Conservation (phyloP, 2,888 invertebrate species). For the Cactoblastis cactorum region DNA sequence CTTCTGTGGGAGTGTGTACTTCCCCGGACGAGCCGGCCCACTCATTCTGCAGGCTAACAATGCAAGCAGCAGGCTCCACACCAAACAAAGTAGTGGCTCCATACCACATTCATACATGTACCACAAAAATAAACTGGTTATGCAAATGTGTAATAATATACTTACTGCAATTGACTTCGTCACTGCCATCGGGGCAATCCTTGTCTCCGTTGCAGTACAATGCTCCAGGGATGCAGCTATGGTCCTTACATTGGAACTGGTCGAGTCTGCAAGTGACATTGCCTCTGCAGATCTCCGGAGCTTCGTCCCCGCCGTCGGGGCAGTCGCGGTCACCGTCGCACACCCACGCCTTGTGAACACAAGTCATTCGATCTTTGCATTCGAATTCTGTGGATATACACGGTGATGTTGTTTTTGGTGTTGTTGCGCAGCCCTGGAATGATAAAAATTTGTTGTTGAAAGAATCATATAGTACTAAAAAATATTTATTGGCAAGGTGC, state of each 20-base stretch:
- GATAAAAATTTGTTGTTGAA: background rate
- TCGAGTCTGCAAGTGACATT: conserved; percentile 90
- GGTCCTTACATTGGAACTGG: conserved; percentile 92
- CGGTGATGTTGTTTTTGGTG: conserved; percentile 76
- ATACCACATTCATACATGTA: too few species aligned
- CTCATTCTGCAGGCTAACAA: too few species aligned
- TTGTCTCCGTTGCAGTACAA: conserved; percentile 89
- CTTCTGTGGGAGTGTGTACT: too few species aligned
- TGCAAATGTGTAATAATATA: too few species aligned
- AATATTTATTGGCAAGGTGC: too few species aligned
- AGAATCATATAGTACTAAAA: too few species aligned
- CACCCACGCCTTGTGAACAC: conserved; percentile 89
- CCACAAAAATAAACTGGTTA: too few species aligned
- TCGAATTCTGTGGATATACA: conserved; percentile 87
- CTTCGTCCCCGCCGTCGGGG: conserved; percentile 89
- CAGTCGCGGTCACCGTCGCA: conserved; percentile 93
- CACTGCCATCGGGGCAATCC: conserved; percentile 92
- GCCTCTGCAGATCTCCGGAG: conserved; percentile 80
- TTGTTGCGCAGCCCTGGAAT: conserved; percentile 80
- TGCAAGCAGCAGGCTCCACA: too few species aligned
- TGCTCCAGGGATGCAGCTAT: conserved; percentile 88
- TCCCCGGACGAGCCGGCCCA: too few species aligned
- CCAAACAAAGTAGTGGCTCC: too few species aligned
- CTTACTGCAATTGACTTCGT: conserved; percentile 90
- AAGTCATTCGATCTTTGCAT: conserved; percentile 89